Percentiles rank a stretch among this genome's conserved stretches.
Conservation (phyloP, 1,140 invertebrate genomes). For the Leptinotarsa texana region DNA sequence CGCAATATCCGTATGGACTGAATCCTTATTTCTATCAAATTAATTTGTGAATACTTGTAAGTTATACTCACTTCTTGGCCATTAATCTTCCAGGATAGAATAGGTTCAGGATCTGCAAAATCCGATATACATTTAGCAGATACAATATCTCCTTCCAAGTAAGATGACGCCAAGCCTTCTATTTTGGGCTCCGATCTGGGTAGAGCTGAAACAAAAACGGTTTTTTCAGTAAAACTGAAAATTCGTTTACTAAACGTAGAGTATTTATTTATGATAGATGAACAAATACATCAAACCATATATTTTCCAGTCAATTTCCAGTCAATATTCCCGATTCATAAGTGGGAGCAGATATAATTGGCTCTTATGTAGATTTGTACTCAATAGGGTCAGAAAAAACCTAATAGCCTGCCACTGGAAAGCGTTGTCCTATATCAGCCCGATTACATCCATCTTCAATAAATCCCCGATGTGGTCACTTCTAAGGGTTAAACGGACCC, state of each 20-base stretch:
- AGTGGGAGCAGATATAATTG: too few relatives aligned
- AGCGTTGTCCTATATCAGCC: neutral
- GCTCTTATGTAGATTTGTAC: too few relatives aligned
- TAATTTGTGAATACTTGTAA: too few relatives aligned
- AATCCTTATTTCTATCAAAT: too few relatives aligned
- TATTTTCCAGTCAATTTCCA: too few relatives aligned
- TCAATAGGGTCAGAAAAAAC: too few relatives aligned
- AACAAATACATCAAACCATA: too few relatives aligned
- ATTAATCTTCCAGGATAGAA: constrained; percentile 21
- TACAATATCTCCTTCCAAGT: constrained; percentile 60
- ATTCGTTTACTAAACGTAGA: too few relatives aligned
- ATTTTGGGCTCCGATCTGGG: constrained; percentile 62
- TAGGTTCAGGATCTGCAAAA: constrained; percentile 23
- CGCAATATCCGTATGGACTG: too few relatives aligned
- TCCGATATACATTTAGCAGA: constrained; percentile 16
- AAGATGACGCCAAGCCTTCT: constrained; percentile 59
- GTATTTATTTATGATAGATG: too few relatives aligned
- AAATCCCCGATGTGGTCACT: neutral
- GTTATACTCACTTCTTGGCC: constrained; percentile 12
- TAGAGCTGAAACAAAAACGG: constrained; percentile 55
- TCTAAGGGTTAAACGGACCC: constrained; percentile 2
- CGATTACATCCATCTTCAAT: neutral
- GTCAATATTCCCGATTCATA: too few relatives aligned
- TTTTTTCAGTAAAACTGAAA: neutral
- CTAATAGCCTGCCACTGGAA: too few relatives aligned